Base-by-base conservation (phyloP, 1,140 invertebrate genomes). In the Caenorhabditis brenneri region DNA sequence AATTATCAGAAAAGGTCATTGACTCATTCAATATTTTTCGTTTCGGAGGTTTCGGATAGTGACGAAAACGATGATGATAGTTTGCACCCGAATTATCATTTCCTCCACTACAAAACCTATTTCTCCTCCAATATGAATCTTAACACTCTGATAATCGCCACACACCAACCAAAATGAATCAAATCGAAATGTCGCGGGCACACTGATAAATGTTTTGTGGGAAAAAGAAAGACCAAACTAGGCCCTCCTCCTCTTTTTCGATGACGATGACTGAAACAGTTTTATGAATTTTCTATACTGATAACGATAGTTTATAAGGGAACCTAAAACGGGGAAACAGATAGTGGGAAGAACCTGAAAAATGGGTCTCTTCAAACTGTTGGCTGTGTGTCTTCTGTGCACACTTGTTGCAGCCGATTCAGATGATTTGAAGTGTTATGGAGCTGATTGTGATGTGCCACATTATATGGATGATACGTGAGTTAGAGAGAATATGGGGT, bases 111-210 rank as follows among this genome's bases (percentile, higher is more conserved):
- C 31, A 36, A 15, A 7, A 15, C 31, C 12, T 16, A 16, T 15
- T 39, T 65, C 58, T 65, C 22, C 33, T 36, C 27, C 58, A 65
- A 36, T 9, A 29, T 15, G 33, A 31, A 65, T 39, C 31, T 65
- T 65, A 65, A 65, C 58, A 74, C 36, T 74, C 4, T 74, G 65
- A 74, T 74, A 74, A 74, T 74, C 33, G 65, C 65, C 36, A 24
- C 5, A 6, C 39, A 12, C 24, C 33, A 39, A 24, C 42, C 36
- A 42, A 33, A 22, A 74, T 74, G 65, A 74, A 74, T 74, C 65
- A 74, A 74, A 46, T 74, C 27, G 65, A 74, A 74, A 74, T 74
- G 65, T 74, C 65, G 36, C 36, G 33, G n/a, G 60, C 60, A 65
- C 60, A 65, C 60, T 65, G 60, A 65, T 65, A 65, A 65, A 27